Base-by-base conservation (phyloP, 2,113 vertebrate genomes). In the Lucifuga dentata region DNA sequence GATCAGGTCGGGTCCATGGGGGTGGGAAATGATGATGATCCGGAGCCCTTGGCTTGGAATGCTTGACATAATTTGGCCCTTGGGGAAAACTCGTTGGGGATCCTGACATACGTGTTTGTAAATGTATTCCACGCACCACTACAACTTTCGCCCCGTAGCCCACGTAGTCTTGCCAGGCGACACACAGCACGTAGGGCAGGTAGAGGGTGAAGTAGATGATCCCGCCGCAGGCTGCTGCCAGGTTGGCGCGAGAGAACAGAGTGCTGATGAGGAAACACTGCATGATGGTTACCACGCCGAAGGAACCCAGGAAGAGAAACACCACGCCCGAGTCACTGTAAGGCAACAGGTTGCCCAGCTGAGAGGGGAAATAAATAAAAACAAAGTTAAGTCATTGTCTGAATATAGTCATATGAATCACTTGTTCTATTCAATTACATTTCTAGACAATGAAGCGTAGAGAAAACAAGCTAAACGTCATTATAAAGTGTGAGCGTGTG, bases 251-350 rank as follows among this genome's bases (percentile, higher is more conserved):
- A 38, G 97, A 98, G 90, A 99, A 99, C 45, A 99, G 41, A 0
- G 98, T 99, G 89, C 95, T 99, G 88, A 99, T 98, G 62, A 99
- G 92, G 85, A 99, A 99, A 82, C 98, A 99, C 88, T 99, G 97
- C 81, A 95, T 92, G 88, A 99, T 98, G 86, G 98, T 99, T 43
- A 98, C 98, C 11, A 95, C 36, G 0, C 83, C 98, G 0, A 99
- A 99, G 53, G 96, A 92, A 0, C 93, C 94, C 72, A 99, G 91
- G 88, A 98, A 99, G 55, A 97, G 61, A 55, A 98, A 99, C 32
- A 99, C 94, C 60, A 98, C 94, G 0, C 94, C 95, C 1, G 97
- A 92, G 85, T 99, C 95, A 0, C 97, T 99, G 85, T 99, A 99
- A 8, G 97, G 97, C 73, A 99, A 90, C 77, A 99, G 92, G 88